Conservation (phyloP, 2,113 vertebrate genomes). For the Calidris pugnax region DNA sequence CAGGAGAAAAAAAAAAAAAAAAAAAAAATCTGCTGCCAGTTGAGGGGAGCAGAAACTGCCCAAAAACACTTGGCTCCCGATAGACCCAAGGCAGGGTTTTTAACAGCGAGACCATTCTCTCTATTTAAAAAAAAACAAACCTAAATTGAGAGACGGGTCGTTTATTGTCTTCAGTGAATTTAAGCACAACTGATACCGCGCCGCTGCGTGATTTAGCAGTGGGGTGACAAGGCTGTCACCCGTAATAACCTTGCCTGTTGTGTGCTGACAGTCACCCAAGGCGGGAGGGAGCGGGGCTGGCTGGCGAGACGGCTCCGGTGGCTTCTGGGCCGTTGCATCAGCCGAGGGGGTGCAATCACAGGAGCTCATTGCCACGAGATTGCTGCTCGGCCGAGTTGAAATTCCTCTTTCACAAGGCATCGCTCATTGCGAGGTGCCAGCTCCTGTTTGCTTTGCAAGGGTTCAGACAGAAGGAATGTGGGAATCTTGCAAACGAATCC, state of each 20-base stretch:
- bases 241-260: neutral
- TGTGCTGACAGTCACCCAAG: constrained; percentile 30
- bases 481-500: neutral
- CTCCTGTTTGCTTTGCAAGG: neutral
- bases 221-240: constrained; percentile 48
- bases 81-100: neutral
- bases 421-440: neutral
- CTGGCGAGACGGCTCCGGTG: neutral
- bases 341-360: neutral
- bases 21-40: neutral
- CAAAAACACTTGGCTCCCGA: fast-evolving
- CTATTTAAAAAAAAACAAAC: neutral
- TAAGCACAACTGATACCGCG: fast-evolving
- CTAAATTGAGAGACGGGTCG: neutral
- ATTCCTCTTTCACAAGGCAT: neutral
- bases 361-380: neutral
- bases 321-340: neutral
- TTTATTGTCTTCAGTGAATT: neutral
- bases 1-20: neutral
- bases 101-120: neutral
- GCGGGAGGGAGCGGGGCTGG: neutral
- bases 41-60: neutral
- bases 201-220: neutral
- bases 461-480: neutral
- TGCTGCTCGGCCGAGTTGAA: fast-evolving